These are phyloP conservation scores for Lepus timidus DNA, from an alignment of 2,113 vertebrate species.

Conservation along the genomic window DNA sequence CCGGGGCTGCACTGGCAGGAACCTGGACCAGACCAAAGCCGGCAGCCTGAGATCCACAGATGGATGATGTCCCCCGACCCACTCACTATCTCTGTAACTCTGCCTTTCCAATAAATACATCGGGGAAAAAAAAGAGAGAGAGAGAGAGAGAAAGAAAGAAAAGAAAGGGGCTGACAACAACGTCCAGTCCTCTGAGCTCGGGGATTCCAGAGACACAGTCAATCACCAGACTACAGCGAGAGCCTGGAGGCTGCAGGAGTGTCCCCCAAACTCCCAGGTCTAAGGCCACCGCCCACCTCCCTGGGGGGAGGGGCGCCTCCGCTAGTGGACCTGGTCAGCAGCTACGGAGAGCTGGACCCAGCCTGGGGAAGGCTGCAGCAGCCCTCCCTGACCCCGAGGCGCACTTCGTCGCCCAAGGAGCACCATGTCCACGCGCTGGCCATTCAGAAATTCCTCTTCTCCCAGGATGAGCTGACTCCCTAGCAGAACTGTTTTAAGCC, in stretches of 20 bases:
- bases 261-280: not conserved
- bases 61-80: too few relatives aligned
- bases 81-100: too few relatives aligned
- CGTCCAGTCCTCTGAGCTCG: not conserved
- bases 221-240: not conserved
- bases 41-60: too few relatives aligned
- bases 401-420: not conserved
- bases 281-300: not conserved
- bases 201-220: slow-evolving; percentile 24
- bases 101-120: too few relatives aligned
- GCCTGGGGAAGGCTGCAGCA: not conserved
- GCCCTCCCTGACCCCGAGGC: not conserved
- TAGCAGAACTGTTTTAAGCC: slow-evolving; percentile 54
- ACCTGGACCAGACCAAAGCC: too few relatives aligned
- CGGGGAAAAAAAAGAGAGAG: too few relatives aligned
- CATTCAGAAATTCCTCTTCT: not conserved
- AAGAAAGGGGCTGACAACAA: not conserved
- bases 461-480: not conserved
- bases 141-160: too few relatives aligned
- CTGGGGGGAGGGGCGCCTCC: not conserved
- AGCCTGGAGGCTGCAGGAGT: not conserved
- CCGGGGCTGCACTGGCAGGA: too few relatives aligned
- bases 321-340: not conserved
- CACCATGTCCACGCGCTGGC: not conserved
- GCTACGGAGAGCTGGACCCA: not conserved